Conservation (phyloP, 2,888 invertebrate species). For the Matsumyia berberina region DNA sequence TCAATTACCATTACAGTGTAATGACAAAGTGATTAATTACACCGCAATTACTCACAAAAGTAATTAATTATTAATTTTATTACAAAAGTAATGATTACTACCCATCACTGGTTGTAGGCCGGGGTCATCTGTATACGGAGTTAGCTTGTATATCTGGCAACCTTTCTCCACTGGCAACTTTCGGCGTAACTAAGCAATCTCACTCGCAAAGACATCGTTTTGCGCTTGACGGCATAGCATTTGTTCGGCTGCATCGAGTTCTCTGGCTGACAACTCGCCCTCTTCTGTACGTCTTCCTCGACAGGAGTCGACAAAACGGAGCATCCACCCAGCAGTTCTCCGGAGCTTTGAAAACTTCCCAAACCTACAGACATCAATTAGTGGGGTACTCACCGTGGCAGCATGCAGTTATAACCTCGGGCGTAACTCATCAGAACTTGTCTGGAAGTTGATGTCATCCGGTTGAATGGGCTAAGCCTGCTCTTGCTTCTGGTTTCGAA, state of each 20-base stretch:
- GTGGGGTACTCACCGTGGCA: neutral
- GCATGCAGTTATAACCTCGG: neutral
- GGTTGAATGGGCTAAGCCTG: neutral
- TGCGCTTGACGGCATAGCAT: neutral
- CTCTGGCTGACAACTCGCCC: neutral
- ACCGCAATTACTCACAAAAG: no score
- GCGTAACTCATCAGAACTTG: neutral
- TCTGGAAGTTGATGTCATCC: neutral
- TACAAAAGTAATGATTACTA: no score
- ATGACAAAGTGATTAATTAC: no score
- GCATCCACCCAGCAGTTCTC: neutral
- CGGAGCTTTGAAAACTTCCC: neutral
- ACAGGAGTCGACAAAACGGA: neutral
- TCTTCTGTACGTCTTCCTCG: neutral
- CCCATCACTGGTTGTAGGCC: no score
- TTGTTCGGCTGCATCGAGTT: neutral
- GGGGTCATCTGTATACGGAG: no score
- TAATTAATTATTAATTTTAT: no score
- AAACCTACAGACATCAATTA: neutral
- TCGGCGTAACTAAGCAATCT: neutral
- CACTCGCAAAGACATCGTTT: neutral
- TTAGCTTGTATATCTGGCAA: neutral
- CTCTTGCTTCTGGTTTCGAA: neutral
- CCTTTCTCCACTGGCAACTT: neutral
- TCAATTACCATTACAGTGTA: no score